These are phyloP conservation scores for Bradynema listronoti DNA, from an alignment of 1,140 invertebrate genomes.

Conservation along the genomic window DNA sequence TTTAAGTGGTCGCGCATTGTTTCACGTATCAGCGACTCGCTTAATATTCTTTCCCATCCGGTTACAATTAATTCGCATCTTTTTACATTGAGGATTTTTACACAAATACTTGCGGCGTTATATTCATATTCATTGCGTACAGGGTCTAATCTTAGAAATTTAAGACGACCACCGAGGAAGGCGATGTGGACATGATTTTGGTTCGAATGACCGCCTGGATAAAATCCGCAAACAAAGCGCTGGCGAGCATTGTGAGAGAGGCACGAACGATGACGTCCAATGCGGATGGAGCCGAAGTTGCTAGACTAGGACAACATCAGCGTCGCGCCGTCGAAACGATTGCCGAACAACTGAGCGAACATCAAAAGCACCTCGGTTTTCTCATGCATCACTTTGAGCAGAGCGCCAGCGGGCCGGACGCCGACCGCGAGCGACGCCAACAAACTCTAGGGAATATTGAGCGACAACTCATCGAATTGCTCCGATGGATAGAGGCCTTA, in stretches of 20 bases:
- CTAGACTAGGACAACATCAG: too few relatives aligned
- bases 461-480: too few relatives aligned
- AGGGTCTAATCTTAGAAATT: too few relatives aligned
- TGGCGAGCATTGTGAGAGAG: not conserved
- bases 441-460: too few relatives aligned
- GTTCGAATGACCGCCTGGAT: constrained; percentile 38
- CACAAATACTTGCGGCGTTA: not conserved
- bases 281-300: constrained; percentile 17
- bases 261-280: not conserved
- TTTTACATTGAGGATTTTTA: not conserved
- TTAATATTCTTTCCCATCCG: constrained; percentile 43
- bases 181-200: constrained; percentile 15
- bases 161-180: constrained; percentile 27
- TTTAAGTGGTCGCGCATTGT: constrained; percentile 36
- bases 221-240: constrained; percentile 27
- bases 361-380: constrained; percentile 18
- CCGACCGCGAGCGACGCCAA: too few relatives aligned
- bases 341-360: constrained; percentile 20
- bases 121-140: too few relatives aligned
- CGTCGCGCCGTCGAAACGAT: too few relatives aligned
- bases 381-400: too few relatives aligned
- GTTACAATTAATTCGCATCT: not conserved
- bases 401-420: too few relatives aligned
- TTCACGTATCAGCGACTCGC: constrained; percentile 41
- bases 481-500: too few relatives aligned